Evolutionary conservation across 2,113 vertebrate species (phyloP), one percentile per base, ranked within the genome.

Genomic region (Anhinga anhinga): DNA sequence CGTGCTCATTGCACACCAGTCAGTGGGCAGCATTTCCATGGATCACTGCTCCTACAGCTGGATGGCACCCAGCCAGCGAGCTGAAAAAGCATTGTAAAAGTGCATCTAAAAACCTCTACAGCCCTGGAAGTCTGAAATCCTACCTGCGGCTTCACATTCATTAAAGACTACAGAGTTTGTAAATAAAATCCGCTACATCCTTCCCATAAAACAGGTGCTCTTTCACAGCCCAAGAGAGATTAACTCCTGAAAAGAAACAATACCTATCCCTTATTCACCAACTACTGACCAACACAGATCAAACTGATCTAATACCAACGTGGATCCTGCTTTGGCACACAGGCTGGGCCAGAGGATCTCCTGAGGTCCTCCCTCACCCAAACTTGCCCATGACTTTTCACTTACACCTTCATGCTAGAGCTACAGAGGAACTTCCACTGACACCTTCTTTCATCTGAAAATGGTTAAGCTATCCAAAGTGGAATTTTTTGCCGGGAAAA

Each of bases 131-230:
- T 42, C 66, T 40, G 15, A 67, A 94, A 67, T 82, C 21, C 29
- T 76, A 29, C 65, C 20, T 36, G 58, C 1, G 2, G 42, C 25
- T 63, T 52, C n/a, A 27, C 0, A 0, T 66, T 74, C 32, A 15
- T 53, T 70, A 77, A 61, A 65, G 34, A n/a, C 69, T 58, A 49
- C 20, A 50, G 66, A 63, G 29, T 66, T 34, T 58, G 19, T 58
- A 82, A 86, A 84, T 49, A 59, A 91, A 63, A 73, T 23, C 45
- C 78, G 29, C 52, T 25, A 29, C 22, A 56, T 29, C 18, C 30
- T 61, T 62, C 50, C 45, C 30, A 40, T 53, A 56, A 76, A 84
- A 58, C 5, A 44, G 16, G 30, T 40, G 15, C 10, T 50, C 30
- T 89, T 86, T 25, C 23, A 73, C 52, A 72, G 30, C 9, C 15